Percentiles rank a stretch among this genome's conserved stretches.
Conservation (phyloP, 2,888 invertebrate genomes). For the Ectemnius cavifrons region DNA sequence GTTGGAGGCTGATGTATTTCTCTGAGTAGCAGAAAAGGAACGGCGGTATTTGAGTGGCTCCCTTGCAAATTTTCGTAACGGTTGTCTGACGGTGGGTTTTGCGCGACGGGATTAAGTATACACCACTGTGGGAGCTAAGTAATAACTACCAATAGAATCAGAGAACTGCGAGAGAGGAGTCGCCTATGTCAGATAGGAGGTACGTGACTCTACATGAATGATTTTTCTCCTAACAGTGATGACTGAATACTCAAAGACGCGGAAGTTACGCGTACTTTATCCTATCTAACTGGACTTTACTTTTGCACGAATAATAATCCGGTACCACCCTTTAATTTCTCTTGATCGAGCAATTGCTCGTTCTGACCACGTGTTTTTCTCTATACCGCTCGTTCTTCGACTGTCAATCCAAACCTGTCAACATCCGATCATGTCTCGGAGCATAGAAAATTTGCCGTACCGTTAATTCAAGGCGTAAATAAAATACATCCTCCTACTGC, state of each 20-base stretch:
- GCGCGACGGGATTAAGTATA: slow-evolving; percentile 54
- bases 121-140: slow-evolving; percentile 56
- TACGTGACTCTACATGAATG: slow-evolving; percentile 54
- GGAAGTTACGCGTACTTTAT: slow-evolving; percentile 25
- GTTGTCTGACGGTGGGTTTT: slow-evolving; percentile 48
- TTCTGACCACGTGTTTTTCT: background rate
- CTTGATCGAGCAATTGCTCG: background rate
- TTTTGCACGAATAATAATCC: background rate
- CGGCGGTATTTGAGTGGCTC: slow-evolving; percentile 33
- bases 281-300: background rate
- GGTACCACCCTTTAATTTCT: background rate
- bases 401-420: slow-evolving; percentile 43
- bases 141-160: slow-evolving; percentile 61
- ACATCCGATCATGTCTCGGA: background rate
- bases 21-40: slow-evolving; percentile 28
- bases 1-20: slow-evolving; percentile 6
- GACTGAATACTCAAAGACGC: slow-evolving; percentile 43
- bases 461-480: background rate
- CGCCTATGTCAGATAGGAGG: slow-evolving; percentile 51
- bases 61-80: slow-evolving; percentile 55
- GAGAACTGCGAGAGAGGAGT: slow-evolving; percentile 42
- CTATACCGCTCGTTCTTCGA: slow-evolving; percentile 32
- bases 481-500: background rate
- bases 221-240: slow-evolving; percentile 43
- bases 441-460: slow-evolving; percentile 36